Evolutionary conservation across 2,797 vertebrate species (phyloP).

Genomic region (Merluccius polli): DNA sequence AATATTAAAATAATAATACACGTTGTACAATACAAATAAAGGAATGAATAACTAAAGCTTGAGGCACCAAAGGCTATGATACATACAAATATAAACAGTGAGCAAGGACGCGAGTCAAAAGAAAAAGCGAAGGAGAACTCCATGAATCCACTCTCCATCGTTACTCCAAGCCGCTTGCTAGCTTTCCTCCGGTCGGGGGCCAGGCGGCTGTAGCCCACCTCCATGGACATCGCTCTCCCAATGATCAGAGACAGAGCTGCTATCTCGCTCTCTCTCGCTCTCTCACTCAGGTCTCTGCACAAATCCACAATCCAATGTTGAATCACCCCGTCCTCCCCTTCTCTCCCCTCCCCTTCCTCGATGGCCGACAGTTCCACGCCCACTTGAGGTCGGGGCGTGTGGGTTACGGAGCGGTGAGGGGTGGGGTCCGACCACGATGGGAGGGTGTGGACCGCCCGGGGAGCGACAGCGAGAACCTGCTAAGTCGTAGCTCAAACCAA

Average conservation of each 20-base stretch:
- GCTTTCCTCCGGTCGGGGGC: too few species aligned
- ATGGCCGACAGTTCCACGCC: not conserved
- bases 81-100: constrained; percentile 50
- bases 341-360: not conserved
- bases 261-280: too few species aligned
- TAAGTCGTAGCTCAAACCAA: constrained; percentile 39
- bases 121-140: constrained; percentile 37
- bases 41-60: constrained; percentile 76
- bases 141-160: constrained; percentile 50
- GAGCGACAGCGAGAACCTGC: constrained; percentile 68
- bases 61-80: constrained; percentile 76
- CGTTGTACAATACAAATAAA: constrained; percentile 66
- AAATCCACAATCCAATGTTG: too few species aligned
- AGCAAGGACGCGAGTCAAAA: constrained; percentile 44
- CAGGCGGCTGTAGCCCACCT: not conserved
- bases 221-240: not conserved
- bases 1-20: constrained; percentile 45
- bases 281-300: too few species aligned
- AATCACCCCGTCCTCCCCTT: too few species aligned
- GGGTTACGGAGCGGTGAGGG: not conserved
- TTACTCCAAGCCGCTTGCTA: constrained; percentile 26
- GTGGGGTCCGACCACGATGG: too few species aligned
- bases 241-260: not conserved
- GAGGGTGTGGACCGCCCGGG: not conserved
- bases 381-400: not conserved